phyloP scores from a whole-genome alignment of 2,113 vertebrate species.

The Butastur rufipennis region DNA sequence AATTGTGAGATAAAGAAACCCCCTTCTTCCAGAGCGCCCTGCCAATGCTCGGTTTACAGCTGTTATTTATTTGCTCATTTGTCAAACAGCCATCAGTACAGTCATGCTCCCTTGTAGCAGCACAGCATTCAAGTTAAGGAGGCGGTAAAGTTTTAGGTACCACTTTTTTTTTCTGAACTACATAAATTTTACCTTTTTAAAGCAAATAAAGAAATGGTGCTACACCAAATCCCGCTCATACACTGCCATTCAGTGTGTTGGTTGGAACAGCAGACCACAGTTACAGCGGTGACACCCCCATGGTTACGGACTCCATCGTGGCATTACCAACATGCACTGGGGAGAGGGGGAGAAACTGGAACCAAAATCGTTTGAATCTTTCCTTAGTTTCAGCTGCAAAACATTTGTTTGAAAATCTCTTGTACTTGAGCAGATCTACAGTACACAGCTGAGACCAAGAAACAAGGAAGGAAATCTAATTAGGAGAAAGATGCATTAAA shows the following conservation, averaged over 20 bases:
- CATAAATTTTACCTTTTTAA: not conserved
- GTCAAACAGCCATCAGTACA: not conserved
- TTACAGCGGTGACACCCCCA: not conserved
- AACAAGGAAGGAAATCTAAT: not conserved
- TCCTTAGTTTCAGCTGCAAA: not conserved
- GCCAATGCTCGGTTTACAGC: not conserved
- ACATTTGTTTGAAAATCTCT: not conserved
- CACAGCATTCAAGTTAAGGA: not conserved
- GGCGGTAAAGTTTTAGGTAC: not conserved
- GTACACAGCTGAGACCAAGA: not conserved
- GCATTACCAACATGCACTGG: not conserved
- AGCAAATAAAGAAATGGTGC: not conserved
- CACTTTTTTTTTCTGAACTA: not conserved
- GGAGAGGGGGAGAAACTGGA: not conserved
- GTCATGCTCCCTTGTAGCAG: not conserved
- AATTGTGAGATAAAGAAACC: not conserved
- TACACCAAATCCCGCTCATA: not conserved
- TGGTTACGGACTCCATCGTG: rapidly evolving
- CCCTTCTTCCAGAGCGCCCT: not conserved
- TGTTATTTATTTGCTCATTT: not conserved
- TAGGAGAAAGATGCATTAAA: not conserved
- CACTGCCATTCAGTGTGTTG: not conserved
- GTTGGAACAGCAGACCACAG: too few relatives aligned
- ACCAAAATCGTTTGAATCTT: rapidly evolving
- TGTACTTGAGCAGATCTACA: not conserved